Evolutionary conservation across 2,113 vertebrate species (phyloP), one percentile per base, ranked within the genome.

Genomic region (Grantiella picta): DNA sequence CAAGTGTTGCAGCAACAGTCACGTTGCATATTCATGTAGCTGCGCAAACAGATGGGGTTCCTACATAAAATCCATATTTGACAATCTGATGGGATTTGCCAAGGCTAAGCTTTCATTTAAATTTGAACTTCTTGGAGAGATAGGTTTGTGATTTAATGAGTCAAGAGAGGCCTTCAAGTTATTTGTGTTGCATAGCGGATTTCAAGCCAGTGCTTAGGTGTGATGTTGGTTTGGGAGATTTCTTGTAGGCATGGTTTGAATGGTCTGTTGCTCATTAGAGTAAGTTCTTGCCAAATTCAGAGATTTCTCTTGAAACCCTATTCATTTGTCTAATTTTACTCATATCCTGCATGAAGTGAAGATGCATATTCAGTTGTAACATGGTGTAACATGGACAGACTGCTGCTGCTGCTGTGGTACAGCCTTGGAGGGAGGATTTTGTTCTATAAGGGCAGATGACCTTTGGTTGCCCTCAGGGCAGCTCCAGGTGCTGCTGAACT

Each of bases 61-160:
- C 92, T 95, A 91, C 80, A 93, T 94, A 88, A 94, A 90, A 95
- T 78, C 81, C 87, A 84, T 95, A 91, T 91, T 96, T 96, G 90
- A 93, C 69, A 77, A 76, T 96, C 82, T 95, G 78, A 91, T 95
- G 81, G 57, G 83, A 95, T 96, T 96, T 97, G 91, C 57, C 84
- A 78, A 75, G 75, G 82, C 75, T 91, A 87, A 96, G 80, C 61
- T 96, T 89, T 94, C 36, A 59, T 94, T 96, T 95, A 69, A 79
- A 77, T 90, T 92, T 93, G 96, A 94, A 95, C 90, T 88, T 95
- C 80, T 92, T 92, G 89, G 66, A 69, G 69, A 61, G 73, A 22
- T 27, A 50, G 40, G 75, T 76, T 92, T 42, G 25, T 65, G 79
- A 82, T 94, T 93, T 87, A 95, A 80, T 79, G 79, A 96, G 80